Evolutionary conservation across 2,797 vertebrate genomes (phyloP).

Genomic region (Ptychadena robeensis): DNA sequence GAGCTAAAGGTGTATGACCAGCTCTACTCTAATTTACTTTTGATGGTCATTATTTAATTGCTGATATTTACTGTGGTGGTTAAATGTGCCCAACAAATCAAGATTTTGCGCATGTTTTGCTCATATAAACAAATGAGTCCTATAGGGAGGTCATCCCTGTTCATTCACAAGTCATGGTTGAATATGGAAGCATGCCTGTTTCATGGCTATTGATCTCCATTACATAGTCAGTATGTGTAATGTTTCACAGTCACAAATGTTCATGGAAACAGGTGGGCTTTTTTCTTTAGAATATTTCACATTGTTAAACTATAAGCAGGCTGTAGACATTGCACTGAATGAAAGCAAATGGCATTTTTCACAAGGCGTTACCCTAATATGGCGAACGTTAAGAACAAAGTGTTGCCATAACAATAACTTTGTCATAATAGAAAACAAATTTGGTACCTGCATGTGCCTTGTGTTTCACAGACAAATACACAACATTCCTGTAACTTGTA

Average conservation of each 20-base stretch:
- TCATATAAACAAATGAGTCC: too few species aligned
- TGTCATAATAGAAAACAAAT: background rate
- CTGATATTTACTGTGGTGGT: too few species aligned
- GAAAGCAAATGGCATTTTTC: background rate
- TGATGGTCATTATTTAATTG: too few species aligned
- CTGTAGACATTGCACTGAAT: background rate
- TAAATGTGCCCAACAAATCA: too few species aligned
- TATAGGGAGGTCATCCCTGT: background rate
- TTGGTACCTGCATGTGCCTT: background rate
- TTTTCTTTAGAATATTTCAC: background rate
- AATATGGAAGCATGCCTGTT: background rate
- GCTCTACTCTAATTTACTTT: too few species aligned
- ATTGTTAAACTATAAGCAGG: background rate
- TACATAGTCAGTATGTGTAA: background rate
- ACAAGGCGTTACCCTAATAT: background rate
- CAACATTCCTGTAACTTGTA: background rate
- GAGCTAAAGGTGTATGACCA: too few species aligned
- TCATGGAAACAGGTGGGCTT: constrained; percentile 9
- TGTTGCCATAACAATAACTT: background rate
- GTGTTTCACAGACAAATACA: background rate
- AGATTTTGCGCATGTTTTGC: too few species aligned
- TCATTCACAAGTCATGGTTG: background rate
- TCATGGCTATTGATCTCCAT: constrained; percentile 6
- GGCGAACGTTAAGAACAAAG: background rate
- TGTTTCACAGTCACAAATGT: constrained; percentile 4